phyloP scores from a whole-genome alignment of 2,113 vertebrate genomes.

The Eretmochelys imbricata region DNA sequence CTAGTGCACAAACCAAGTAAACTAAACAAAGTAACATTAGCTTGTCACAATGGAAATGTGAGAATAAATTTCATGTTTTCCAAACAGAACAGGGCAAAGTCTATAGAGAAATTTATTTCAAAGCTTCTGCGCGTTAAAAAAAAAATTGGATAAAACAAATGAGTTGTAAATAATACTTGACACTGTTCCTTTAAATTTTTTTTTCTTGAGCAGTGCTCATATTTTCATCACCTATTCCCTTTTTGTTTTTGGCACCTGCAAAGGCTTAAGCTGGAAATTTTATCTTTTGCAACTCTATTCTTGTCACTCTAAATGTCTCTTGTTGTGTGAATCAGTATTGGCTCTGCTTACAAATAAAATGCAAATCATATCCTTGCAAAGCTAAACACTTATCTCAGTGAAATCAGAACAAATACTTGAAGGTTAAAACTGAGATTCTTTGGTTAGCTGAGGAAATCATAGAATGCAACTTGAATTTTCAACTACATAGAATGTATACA shows the following conservation, averaged over 20 bases:
- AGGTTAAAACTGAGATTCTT: slow-evolving; percentile 63
- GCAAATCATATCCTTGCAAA: slow-evolving; percentile 70
- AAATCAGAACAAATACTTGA: slow-evolving; percentile 73
- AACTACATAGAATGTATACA: slow-evolving; percentile 7
- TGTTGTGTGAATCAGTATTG: slow-evolving; percentile 54
- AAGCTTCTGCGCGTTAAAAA: slow-evolving; percentile 28
- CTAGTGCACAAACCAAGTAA: slow-evolving; percentile 39
- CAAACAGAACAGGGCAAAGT: slow-evolving; percentile 18
- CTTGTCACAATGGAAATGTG: background rate
- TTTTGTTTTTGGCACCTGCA: slow-evolving; percentile 68
- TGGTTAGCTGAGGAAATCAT: slow-evolving; percentile 53
- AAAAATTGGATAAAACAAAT: background rate
- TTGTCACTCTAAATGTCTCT: slow-evolving; percentile 54
- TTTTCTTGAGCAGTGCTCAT: slow-evolving; percentile 19
- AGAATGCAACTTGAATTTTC: slow-evolving; percentile 43
- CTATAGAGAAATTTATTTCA: background rate
- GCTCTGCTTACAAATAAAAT: slow-evolving; percentile 74
- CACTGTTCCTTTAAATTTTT: background rate
- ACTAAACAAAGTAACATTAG: background rate
- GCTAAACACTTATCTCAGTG: slow-evolving; percentile 53
- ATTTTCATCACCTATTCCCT: slow-evolving; percentile 28
- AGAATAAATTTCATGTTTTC: slow-evolving; percentile 29
- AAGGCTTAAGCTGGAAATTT: slow-evolving; percentile 63
- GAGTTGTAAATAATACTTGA: background rate
- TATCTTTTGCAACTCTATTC: slow-evolving; percentile 48